Percentiles rank a stretch among this genome's conserved stretches.
Conservation (phyloP, 2,113 vertebrate genomes). For the Odocoileus hemionus region DNA sequence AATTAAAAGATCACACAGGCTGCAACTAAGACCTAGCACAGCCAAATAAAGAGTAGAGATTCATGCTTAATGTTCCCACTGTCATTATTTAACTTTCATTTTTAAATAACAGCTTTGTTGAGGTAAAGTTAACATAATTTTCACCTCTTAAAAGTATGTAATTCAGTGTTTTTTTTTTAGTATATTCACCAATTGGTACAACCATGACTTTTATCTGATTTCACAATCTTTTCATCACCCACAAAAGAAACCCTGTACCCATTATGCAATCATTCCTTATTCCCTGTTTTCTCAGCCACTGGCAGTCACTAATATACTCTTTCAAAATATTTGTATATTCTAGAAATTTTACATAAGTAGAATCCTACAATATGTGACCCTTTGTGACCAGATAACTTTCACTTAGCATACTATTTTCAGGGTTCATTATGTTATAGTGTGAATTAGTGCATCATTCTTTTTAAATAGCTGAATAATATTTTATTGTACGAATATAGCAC, state of each 20-base stretch:
- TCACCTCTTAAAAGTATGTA: not conserved
- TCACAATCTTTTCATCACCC: not conserved
- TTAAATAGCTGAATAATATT: not conserved
- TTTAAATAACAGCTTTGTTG: not conserved
- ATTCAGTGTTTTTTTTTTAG: not conserved
- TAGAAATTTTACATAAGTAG: not conserved
- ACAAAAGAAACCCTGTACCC: not conserved
- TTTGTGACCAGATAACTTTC: not conserved
- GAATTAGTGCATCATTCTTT: not conserved
- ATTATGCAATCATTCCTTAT: not conserved
- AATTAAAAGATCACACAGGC: not conserved
- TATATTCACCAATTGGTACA: not conserved
- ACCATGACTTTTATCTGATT: not conserved
- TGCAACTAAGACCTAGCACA: not conserved
- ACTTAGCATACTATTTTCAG: not conserved
- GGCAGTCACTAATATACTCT: not conserved
- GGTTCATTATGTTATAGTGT: not conserved
- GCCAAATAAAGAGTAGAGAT: not conserved
- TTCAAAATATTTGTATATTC: not conserved
- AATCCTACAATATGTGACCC: not conserved
- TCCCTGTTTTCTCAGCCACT: not conserved
- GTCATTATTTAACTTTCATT: conserved; percentile 18
- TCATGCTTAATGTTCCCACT: not conserved
- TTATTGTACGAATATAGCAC: not conserved
- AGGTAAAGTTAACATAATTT: not conserved